phyloP scores from a whole-genome alignment of 2,888 invertebrate species.

The Tillus elongatus region DNA sequence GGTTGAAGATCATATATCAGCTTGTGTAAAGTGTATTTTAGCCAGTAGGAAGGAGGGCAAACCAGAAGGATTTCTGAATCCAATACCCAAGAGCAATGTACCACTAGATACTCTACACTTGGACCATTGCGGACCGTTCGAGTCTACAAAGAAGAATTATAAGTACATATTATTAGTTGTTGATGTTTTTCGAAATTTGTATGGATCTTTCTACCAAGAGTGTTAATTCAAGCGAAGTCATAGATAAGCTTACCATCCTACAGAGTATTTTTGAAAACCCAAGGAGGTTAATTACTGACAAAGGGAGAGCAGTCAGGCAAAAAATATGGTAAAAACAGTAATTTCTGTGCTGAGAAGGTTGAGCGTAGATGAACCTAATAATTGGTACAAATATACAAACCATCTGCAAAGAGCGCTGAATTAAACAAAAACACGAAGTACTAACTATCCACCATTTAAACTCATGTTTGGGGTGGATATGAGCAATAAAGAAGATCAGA shows the following conservation, averaged over 20 bases:
- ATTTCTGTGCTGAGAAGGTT: slow-evolving; percentile 33
- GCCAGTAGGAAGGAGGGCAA: slow-evolving; percentile 20
- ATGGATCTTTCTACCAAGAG: too few species aligned
- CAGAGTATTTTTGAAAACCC: slow-evolving; percentile 35
- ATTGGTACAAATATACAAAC: slow-evolving; percentile 25
- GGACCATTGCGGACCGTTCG: slow-evolving; percentile 25
- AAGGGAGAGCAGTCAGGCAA: slow-evolving; percentile 34
- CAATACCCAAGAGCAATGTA: slow-evolving; percentile 20
- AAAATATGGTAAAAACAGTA: slow-evolving; percentile 25
- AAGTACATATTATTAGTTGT: slow-evolving; percentile 31
- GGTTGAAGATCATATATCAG: slow-evolving; percentile 9
- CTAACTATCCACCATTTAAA: slow-evolving; percentile 24
- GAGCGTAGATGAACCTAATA: slow-evolving; percentile 25
- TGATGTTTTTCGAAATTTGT: too few species aligned
- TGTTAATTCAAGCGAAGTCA: slow-evolving; percentile 23
- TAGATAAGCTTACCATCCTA: slow-evolving; percentile 18
- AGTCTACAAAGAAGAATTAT: slow-evolving; percentile 24
- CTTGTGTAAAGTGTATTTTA: slow-evolving; percentile 21
- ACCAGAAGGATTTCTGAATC: slow-evolving; percentile 23
- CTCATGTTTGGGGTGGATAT: slow-evolving; percentile 23
- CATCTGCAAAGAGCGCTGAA: slow-evolving; percentile 18
- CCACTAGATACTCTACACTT: slow-evolving; percentile 25
- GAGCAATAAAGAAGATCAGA: slow-evolving; percentile 21
- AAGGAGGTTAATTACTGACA: slow-evolving; percentile 29
- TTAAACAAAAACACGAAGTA: slow-evolving; percentile 20